Evolutionary conservation across 2,113 vertebrate species (phyloP).

Genomic region (Gobiocypris rarus): DNA sequence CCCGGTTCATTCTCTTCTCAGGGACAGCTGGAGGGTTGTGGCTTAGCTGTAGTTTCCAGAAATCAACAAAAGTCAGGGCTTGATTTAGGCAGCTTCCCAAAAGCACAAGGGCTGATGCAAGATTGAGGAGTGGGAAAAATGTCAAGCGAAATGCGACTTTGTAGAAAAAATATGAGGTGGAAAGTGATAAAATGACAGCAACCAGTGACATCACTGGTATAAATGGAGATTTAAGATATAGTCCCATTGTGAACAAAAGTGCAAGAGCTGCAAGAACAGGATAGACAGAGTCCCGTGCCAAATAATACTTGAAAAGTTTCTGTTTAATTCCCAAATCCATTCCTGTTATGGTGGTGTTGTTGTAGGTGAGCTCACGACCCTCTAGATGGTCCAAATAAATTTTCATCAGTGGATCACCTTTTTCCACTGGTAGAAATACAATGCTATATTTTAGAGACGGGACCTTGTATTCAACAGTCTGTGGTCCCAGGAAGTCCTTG

Average conservation of each 20-base stretch:
- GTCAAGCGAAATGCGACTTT: slow-evolving; percentile 89
- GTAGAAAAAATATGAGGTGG: slow-evolving; percentile 93
- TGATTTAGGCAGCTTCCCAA: slow-evolving; percentile 91
- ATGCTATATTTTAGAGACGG: slow-evolving; percentile 96
- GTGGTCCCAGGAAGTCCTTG: slow-evolving; percentile 93
- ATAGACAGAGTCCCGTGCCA: slow-evolving; percentile 88
- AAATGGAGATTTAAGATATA: slow-evolving; percentile 91
- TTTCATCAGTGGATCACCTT: slow-evolving; percentile 88
- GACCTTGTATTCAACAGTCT: slow-evolving; percentile 94
- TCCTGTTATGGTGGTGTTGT: slow-evolving; percentile 90
- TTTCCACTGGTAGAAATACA: slow-evolving; percentile 87
- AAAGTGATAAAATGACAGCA: slow-evolving; percentile 83
- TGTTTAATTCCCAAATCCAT: slow-evolving; percentile 97
- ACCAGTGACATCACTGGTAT: slow-evolving; percentile 85
- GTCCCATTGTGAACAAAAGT: slow-evolving; percentile 86
- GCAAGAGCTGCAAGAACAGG: slow-evolving; percentile 85
- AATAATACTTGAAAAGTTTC: slow-evolving; percentile 89
- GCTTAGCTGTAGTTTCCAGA: slow-evolving; percentile 88
- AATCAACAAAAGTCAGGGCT: slow-evolving; percentile 89
- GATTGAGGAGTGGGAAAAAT: slow-evolving; percentile 93
- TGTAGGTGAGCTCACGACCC: slow-evolving; percentile 83
- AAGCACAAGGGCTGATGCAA: slow-evolving; percentile 85
- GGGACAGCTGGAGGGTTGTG: slow-evolving; percentile 85
- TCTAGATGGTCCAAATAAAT: slow-evolving; percentile 90
- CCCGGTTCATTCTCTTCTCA: slow-evolving; percentile 86